A percentile compares a stretch with the other conserved stretches of the same genome.
Evolutionary conservation across 2,888 invertebrate genomes (phyloP).

Genomic region (Dasypolia templi): DNA sequence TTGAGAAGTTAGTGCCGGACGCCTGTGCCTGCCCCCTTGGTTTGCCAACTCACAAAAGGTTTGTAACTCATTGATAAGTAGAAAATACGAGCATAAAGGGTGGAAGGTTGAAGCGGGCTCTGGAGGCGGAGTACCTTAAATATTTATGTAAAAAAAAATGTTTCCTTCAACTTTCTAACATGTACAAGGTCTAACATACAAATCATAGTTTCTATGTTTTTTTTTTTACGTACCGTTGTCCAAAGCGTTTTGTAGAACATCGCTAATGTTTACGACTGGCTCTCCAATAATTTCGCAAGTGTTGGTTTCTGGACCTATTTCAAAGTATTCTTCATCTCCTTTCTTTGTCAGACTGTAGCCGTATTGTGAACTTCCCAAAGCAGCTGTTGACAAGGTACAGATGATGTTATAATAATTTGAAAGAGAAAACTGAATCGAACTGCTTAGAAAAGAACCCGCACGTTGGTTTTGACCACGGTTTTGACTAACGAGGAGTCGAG

Average conservation of each 20-base stretch:
- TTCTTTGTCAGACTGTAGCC: constrained; percentile 75
- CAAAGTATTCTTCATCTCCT: constrained; percentile 76
- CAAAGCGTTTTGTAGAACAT: constrained; percentile 69
- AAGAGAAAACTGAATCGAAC: background rate
- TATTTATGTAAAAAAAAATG: too few species aligned
- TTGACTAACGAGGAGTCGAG: background rate
- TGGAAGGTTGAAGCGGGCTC: background rate
- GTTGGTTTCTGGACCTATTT: constrained; percentile 81
- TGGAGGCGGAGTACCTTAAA: background rate
- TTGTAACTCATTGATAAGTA: background rate
- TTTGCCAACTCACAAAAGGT: too few species aligned
- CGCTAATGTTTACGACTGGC: constrained; percentile 69
- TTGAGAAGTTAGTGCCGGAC: too few species aligned
- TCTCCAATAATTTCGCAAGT: constrained; percentile 75
- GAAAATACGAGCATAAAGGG: constrained; percentile 1
- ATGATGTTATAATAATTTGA: background rate
- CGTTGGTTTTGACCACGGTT: too few species aligned
- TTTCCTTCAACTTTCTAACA: background rate
- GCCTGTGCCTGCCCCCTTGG: too few species aligned
- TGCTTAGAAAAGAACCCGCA: background rate
- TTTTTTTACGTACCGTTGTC: constrained; percentile 71
- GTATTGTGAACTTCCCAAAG: constrained; percentile 76
- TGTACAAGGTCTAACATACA: too few species aligned
- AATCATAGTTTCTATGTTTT: background rate
- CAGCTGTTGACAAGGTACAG: constrained; percentile 69